Base-by-base conservation (phyloP, 2,797 vertebrate species). In the Hapalemur alaotrensis region DNA sequence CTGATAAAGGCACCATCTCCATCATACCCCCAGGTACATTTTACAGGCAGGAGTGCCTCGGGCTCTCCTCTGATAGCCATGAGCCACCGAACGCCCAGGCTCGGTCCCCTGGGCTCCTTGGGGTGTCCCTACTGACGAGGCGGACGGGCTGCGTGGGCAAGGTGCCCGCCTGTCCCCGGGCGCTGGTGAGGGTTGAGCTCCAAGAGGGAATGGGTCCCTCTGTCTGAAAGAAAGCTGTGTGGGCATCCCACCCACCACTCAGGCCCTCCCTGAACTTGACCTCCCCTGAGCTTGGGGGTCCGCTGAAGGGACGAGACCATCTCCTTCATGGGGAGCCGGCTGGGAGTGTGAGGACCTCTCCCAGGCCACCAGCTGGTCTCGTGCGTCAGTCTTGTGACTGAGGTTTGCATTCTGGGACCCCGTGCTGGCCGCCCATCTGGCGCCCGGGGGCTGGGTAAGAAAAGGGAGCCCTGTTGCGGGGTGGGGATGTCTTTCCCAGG, bases 401-500 rank as follows among this genome's bases (percentile, higher is more conserved):
- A 48, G 0, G 4, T 30, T 35, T 1, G 4, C 41, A 23, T 28
- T n/a, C 38, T 7, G 3, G 9, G 63, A n/a, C 52, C 52, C 5
- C 1, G 0, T 1, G 35, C 80, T 20, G 17, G 18, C 43, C 2
- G 18, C 3, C 70, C 11, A 4, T 63, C n/a, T 38, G 25, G 14
- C 57, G 38, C 46, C 63, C 0, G 0, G 38, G 92, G 18, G 4
- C 84, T 32, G 30, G 67, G 69, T 23, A 1, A 15, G 0, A 54
- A 17, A 7, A 8, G 46, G 18, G 78, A 43, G 38, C 4, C 46
- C 41, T 23, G 7, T 13, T 0, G 0, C 32, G n/a, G 88, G 28
- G 1, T 20, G 1, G 0, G 5, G 35, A 22, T 4, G 1, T 1
- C 57, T 38, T 15, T 20, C 15, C 41, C 2, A 1, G 72, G 50